phyloP scores from a whole-genome alignment of 2,797 vertebrate species.

The Emys orbicularis region DNA sequence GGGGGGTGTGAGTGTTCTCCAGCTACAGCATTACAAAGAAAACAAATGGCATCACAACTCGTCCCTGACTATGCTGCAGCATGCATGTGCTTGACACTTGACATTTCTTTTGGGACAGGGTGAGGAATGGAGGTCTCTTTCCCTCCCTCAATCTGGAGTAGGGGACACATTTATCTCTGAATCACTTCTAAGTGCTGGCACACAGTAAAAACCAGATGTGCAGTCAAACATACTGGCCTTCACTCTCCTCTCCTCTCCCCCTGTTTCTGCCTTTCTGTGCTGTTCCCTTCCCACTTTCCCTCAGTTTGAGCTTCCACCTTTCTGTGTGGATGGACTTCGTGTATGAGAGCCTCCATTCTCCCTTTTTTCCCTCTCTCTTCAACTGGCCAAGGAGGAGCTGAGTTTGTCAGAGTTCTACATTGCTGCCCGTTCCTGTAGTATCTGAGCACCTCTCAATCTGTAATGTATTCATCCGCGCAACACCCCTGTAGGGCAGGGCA shows the following conservation, averaged over 20 bases:
- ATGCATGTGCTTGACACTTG: neutral
- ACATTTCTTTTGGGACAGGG: neutral
- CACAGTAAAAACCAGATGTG: neutral
- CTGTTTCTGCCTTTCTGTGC: neutral
- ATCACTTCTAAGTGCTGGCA: neutral
- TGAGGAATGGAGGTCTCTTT: neutral
- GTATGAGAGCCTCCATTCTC: neutral
- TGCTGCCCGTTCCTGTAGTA: neutral
- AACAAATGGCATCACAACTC: neutral
- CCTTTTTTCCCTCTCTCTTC: neutral
- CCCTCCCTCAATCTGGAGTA: fast-evolving
- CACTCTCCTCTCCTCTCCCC: neutral
- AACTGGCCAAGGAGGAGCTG: neutral
- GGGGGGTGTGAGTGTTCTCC: neutral
- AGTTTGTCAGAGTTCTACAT: neutral
- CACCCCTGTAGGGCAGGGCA: too few species aligned
- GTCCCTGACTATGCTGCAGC: neutral
- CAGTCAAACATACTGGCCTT: neutral
- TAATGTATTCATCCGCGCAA: neutral
- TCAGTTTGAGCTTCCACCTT: neutral
- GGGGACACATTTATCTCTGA: neutral
- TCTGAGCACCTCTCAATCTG: neutral
- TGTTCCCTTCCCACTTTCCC: neutral
- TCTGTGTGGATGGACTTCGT: too few species aligned
- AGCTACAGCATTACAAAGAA: neutral